Evolutionary conservation across 2,113 vertebrate genomes (phyloP).

Genomic region (Chaetura pelagica): DNA sequence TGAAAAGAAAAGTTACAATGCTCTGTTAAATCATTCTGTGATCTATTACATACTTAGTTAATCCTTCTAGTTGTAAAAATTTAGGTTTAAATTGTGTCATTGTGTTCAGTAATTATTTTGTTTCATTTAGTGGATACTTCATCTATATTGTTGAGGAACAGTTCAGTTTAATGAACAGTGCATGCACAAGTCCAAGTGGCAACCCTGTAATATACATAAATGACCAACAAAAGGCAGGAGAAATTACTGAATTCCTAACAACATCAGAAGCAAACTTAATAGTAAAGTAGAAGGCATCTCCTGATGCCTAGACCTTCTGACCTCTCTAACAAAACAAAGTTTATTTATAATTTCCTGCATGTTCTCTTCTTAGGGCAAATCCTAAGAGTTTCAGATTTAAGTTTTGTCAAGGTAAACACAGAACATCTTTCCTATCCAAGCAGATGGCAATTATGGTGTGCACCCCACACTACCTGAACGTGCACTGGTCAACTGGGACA

Average conservation of each 20-base stretch:
- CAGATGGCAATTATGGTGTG: too few relatives aligned
- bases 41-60: constrained; percentile 66
- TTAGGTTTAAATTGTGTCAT: constrained; percentile 50
- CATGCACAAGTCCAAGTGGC: not conserved
- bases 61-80: constrained; percentile 67
- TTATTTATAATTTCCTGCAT: not conserved
- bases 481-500: too few relatives aligned
- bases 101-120: constrained; percentile 62
- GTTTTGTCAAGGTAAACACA: too few relatives aligned
- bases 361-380: not conserved
- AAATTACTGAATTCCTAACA: not conserved
- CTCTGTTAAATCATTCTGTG: constrained; percentile 71
- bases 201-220: not conserved
- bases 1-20: constrained; percentile 72
- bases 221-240: not conserved
- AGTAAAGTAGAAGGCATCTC: not conserved
- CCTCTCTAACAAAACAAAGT: not conserved
- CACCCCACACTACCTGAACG: too few relatives aligned
- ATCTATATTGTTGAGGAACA: not conserved
- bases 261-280: not conserved
- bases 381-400: too few relatives aligned
- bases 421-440: too few relatives aligned
- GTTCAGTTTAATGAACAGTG: not conserved
- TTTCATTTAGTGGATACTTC: constrained; percentile 47
- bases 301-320: not conserved